Evolutionary conservation across 2,113 vertebrate species (phyloP).

Genomic region (Caracal caracal): DNA sequence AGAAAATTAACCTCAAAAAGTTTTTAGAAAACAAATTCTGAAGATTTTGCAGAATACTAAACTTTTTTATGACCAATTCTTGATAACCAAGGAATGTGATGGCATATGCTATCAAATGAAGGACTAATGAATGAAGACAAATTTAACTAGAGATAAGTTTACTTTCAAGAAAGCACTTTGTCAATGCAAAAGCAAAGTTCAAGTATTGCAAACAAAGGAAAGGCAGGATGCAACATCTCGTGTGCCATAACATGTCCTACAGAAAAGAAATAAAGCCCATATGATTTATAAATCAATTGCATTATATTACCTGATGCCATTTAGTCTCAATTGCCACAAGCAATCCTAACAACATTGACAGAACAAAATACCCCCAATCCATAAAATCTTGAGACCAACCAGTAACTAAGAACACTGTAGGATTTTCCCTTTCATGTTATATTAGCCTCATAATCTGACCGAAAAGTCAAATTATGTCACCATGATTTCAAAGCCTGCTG

Average conservation of each 20-base stretch:
- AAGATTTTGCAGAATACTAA: background rate
- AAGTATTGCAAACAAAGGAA: background rate
- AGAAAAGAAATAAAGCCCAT: background rate
- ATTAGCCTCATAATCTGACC: background rate
- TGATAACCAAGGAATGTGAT: background rate
- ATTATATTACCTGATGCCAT: background rate
- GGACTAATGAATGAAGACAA: conserved; percentile 6
- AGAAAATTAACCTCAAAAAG: conserved; percentile 3
- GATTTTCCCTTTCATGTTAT: conserved; percentile 5
- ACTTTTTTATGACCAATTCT: background rate
- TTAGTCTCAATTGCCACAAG: background rate
- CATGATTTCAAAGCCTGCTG: conserved; percentile 60
- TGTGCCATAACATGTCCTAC: background rate
- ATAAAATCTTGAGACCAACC: conserved; percentile 16
- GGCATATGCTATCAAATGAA: background rate
- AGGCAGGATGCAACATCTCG: background rate
- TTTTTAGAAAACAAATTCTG: background rate
- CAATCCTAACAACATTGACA: background rate
- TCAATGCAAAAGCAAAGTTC: background rate
- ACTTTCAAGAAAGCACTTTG: background rate
- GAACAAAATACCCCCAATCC: conserved; percentile 2
- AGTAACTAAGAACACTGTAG: background rate
- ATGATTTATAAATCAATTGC: background rate
- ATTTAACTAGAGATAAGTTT: background rate
- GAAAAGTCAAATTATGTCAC: conserved; percentile 60